Percentiles rank a stretch among this genome's conserved stretches.
These are phyloP conservation scores for Ctenopoma multispine DNA, from an alignment of 2,797 vertebrate genomes.

Conservation along the genomic window DNA sequence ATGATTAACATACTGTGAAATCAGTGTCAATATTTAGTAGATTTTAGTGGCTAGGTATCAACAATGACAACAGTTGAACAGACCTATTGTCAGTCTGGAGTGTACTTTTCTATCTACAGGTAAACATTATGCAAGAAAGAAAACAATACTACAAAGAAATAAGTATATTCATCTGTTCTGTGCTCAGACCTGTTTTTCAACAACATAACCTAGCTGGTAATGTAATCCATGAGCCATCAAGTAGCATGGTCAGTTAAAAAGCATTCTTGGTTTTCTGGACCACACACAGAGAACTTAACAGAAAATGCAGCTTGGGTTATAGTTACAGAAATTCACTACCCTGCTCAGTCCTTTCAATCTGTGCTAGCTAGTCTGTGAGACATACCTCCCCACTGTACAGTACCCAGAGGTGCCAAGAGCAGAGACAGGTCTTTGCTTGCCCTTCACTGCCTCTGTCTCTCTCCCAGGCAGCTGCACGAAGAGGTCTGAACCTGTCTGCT, in stretches of 20 bases:
- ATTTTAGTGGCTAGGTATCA: background rate
- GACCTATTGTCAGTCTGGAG: background rate
- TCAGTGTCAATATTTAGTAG: background rate
- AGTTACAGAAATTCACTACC: conserved; percentile 27
- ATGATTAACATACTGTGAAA: too few relatives aligned
- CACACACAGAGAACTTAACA: conserved; percentile 10
- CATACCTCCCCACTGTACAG: conserved; percentile 57
- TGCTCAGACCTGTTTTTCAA: conserved; percentile 41
- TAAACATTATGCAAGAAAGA: background rate
- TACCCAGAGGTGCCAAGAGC: conserved; percentile 56
- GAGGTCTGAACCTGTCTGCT: conserved; percentile 78
- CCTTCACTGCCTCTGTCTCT: conserved; percentile 59
- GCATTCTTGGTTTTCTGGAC: conserved; percentile 7
- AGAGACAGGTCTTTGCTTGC: conserved; percentile 83
- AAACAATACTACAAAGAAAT: background rate
- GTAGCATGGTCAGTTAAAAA: background rate
- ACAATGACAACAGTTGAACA: background rate
- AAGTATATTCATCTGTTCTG: conserved; percentile 7
- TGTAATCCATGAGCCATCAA: background rate
- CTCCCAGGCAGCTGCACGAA: conserved; percentile 66
- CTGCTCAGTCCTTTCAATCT: conserved; percentile 29
- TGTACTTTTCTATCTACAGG: background rate
- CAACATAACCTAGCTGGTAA: conserved; percentile 29
- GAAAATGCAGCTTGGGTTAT: conserved; percentile 20
- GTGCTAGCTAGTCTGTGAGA: conserved; percentile 52